Percentiles rank a stretch among this genome's conserved stretches.
Evolutionary conservation across 2,888 invertebrate genomes (phyloP).

Genomic region (Callinectes sapidus): DNA sequence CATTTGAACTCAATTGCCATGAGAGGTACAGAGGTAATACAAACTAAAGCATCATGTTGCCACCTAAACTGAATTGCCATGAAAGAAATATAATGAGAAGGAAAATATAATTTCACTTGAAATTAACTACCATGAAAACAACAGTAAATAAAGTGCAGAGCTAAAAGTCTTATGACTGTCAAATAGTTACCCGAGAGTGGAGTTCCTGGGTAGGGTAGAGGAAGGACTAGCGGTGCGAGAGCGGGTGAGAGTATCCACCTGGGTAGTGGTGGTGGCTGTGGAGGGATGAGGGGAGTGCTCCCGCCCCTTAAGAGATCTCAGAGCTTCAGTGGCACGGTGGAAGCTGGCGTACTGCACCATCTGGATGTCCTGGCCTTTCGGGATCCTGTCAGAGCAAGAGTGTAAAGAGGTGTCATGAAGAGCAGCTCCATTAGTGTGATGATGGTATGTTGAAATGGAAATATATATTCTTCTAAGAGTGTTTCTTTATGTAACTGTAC

Average conservation of each 20-base stretch:
- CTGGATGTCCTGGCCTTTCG: conserved; percentile 78
- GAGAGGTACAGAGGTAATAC: too few species aligned
- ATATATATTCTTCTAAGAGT: not conserved
- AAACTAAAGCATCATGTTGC: too few species aligned
- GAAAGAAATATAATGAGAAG: too few species aligned
- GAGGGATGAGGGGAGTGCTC: conserved; percentile 73
- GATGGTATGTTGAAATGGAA: too few species aligned
- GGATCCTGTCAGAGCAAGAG: conserved; percentile 44
- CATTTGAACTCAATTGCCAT: too few species aligned
- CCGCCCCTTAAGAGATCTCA: conserved; percentile 80
- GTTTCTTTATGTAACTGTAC: not conserved
- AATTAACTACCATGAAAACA: too few species aligned
- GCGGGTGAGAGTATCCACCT: conserved; percentile 72
- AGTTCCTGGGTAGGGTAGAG: conserved; percentile 72
- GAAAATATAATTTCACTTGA: too few species aligned
- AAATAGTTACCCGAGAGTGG: conserved; percentile 54
- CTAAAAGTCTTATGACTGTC: not conserved
- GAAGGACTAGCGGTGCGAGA: conserved; percentile 73
- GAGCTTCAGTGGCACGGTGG: conserved; percentile 80
- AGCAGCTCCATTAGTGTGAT: not conserved
- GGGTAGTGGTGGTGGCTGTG: conserved; percentile 72
- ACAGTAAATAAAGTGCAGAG: too few species aligned
- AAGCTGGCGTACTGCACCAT: conserved; percentile 82
- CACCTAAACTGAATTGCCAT: too few species aligned
- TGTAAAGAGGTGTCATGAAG: not conserved